phyloP scores from a whole-genome alignment of 2,113 vertebrate species.

The Callipepla squamata region DNA sequence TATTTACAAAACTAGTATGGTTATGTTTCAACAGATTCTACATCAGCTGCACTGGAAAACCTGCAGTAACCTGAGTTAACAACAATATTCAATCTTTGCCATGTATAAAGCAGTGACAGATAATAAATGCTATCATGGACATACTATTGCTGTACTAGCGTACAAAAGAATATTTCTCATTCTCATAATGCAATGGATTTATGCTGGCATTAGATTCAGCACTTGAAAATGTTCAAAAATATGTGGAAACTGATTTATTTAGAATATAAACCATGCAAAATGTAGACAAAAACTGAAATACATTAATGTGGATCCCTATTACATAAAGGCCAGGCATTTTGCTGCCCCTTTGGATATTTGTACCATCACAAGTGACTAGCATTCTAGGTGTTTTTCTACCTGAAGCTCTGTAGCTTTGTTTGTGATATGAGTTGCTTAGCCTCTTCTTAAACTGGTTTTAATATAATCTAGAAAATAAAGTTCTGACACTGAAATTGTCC shows the following conservation, averaged over 20 bases:
- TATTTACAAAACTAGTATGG: neutral
- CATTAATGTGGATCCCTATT: neutral
- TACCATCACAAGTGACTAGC: neutral
- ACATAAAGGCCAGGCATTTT: neutral
- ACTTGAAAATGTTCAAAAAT: neutral
- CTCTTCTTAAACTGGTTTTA: neutral
- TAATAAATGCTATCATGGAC: neutral
- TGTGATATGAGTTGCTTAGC: neutral
- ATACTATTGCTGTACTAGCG: neutral
- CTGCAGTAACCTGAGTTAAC: neutral
- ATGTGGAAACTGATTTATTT: neutral
- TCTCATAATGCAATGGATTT: neutral
- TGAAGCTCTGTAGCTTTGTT: neutral
- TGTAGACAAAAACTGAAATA: neutral
- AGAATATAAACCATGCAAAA: neutral
- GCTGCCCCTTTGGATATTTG: neutral
- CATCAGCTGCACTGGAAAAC: neutral
- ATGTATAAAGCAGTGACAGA: neutral
- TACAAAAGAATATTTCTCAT: neutral
- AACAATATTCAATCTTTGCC: neutral
- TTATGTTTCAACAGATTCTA: neutral
- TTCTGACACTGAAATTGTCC: neutral
- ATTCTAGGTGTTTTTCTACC: neutral
- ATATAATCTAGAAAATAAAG: neutral
- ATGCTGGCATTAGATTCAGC: neutral